Evolutionary conservation across 2,888 invertebrate genomes (phyloP).

Genomic region (Poecilobothrus nobilitatus): DNA sequence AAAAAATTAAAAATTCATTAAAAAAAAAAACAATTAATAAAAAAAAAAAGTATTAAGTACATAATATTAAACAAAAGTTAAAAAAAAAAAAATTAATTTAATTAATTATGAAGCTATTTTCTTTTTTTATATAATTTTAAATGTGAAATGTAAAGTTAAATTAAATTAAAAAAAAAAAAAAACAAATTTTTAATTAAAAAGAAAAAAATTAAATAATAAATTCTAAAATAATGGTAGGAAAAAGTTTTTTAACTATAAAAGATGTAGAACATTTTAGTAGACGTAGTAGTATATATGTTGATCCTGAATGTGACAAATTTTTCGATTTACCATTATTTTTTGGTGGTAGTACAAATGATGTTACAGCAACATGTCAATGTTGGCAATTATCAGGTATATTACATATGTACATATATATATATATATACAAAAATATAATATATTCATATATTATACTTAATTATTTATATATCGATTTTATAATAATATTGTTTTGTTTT

Average conservation of each 20-base stretch:
- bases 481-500: constrained; percentile 17
- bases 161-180: neutral
- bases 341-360: constrained; percentile 40
- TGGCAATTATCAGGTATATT: constrained; percentile 43
- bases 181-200: neutral
- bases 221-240: constrained; percentile 38
- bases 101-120: neutral
- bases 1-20: too few species aligned
- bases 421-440: neutral
- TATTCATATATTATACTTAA: neutral
- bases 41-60: too few species aligned
- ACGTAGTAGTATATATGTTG: constrained; percentile 43
- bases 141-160: neutral
- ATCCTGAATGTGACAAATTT: constrained; percentile 44
- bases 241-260: constrained; percentile 37
- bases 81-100: too few species aligned
- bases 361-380: constrained; percentile 39
- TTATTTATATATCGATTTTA: constrained; percentile 11
- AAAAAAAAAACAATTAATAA: too few species aligned
- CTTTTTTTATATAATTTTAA: neutral
- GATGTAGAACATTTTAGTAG: constrained; percentile 43
- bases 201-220: too few species aligned
- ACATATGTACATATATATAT: too few species aligned
- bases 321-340: constrained; percentile 41
- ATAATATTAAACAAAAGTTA: too few species aligned